These are phyloP conservation scores for Momotus momota DNA, from an alignment of 2,797 vertebrate species.

Conservation along the genomic window DNA sequence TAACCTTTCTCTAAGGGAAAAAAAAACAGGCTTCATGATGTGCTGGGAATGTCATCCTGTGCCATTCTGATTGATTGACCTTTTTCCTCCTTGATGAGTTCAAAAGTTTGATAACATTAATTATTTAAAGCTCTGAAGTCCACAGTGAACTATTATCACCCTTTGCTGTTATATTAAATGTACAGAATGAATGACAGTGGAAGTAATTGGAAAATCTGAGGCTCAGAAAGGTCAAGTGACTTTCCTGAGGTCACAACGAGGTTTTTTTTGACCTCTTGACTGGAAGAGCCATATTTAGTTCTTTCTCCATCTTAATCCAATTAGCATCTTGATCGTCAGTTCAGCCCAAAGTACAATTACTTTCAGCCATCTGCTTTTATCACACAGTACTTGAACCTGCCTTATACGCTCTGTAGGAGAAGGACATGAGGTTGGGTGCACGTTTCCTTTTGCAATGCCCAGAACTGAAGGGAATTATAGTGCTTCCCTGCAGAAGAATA, in stretches of 20 bases:
- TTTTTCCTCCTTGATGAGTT: not conserved
- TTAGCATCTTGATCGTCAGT: not conserved
- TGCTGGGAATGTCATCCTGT: not conserved
- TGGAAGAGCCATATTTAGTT: slow-evolving; percentile 1
- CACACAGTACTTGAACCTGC: not conserved
- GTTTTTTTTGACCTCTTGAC: not conserved
- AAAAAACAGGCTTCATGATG: not conserved
- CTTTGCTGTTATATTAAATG: not conserved
- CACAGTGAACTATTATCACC: not conserved
- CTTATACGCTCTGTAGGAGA: not conserved
- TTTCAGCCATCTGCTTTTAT: not conserved
- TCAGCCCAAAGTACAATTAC: not conserved
- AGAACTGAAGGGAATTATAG: not conserved
- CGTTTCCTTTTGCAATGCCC: not conserved
- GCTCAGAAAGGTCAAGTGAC: not conserved
- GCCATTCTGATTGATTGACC: not conserved
- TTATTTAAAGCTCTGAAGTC: not conserved
- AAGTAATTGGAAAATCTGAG: slow-evolving; percentile 17
- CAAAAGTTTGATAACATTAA: not conserved
- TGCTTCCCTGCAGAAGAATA: not conserved
- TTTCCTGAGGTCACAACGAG: not conserved
- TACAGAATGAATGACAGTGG: not conserved
- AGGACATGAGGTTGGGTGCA: not conserved
- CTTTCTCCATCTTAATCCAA: not conserved
- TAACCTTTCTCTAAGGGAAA: not conserved